Evolutionary conservation across 1,140 invertebrate genomes (phyloP).

Genomic region (Mesaphorura yosii): DNA sequence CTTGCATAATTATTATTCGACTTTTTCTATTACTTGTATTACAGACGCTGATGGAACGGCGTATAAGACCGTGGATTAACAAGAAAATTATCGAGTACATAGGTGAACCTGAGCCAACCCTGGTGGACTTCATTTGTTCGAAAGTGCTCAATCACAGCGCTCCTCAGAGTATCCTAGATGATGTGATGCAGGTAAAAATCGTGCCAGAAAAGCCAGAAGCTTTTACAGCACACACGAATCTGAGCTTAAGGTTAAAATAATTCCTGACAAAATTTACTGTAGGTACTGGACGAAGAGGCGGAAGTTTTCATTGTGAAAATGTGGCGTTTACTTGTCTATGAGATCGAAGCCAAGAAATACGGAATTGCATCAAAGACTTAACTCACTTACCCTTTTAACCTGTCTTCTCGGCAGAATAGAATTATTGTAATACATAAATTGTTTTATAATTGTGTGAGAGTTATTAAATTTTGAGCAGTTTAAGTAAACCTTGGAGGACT

Average conservation of each 20-base stretch:
- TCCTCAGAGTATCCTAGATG: slow-evolving; percentile 87
- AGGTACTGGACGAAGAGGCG: slow-evolving; percentile 97
- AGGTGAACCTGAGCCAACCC: slow-evolving; percentile 94
- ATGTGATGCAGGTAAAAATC: slow-evolving; percentile 73
- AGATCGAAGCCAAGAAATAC: slow-evolving; percentile 95
- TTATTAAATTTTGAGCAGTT: too few relatives aligned
- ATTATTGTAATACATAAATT: too few relatives aligned
- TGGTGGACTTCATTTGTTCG: slow-evolving; percentile 97
- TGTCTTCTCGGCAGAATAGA: not conserved
- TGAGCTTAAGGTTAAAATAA: too few relatives aligned
- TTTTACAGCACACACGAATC: too few relatives aligned
- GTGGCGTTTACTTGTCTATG: slow-evolving; percentile 97
- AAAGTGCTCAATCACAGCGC: slow-evolving; percentile 86
- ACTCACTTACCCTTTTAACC: not conserved
- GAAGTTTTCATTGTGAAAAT: slow-evolving; percentile 99
- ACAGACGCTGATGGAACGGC: slow-evolving; percentile 80
- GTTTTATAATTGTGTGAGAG: too few relatives aligned
- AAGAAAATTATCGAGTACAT: slow-evolving; percentile 99
- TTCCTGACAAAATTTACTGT: slow-evolving; percentile 6
- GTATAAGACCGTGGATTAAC: slow-evolving; percentile 97
- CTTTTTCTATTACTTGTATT: slow-evolving; percentile 30
- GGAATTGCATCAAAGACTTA: slow-evolving; percentile 41
- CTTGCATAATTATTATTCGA: not conserved
- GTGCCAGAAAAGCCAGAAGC: too few relatives aligned
- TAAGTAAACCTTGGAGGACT: too few relatives aligned